Base-by-base conservation (phyloP, 2,797 vertebrate species). In the Gallinago stenura region DNA sequence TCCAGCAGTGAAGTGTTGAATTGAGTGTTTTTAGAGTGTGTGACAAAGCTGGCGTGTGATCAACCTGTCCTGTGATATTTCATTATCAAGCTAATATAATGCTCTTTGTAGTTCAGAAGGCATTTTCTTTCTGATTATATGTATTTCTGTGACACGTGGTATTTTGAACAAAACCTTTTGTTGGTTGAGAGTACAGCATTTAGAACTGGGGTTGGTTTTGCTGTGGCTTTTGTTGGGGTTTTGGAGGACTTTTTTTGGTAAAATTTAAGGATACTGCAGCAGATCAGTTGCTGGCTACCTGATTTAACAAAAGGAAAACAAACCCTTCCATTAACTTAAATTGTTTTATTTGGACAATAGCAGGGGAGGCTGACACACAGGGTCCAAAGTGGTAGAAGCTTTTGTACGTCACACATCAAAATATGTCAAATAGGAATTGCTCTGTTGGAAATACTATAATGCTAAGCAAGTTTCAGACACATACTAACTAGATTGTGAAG, bases 191-290 rank as follows among this genome's bases (percentile, higher is more conserved):
- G 28, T 18, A 61, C 7, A 75, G 31, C 33, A 6, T 62, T 66
- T 77, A 64, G 35, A 85, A 73, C 4, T 37, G 15, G 9, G 15
- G 9, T 61, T 51, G 18, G 9, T 73, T 62, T 46, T 68, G 14
- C 35, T 33, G 11, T 11, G 3, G 0, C 7, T 43, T 46, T n/a
- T 17, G 1, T 15, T 16, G 19, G 7, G 19, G 12, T 17, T 51
- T 31, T 5, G 43, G 5, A 35, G 13, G 5, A 13, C 11, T 37
- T 50, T 61, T 14, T 50, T 57, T 10, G 0, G 8, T 54, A 48
- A 79, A 64, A 54, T 37, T 58, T 77, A 71, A 72, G 26, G 16
- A n/a, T 69, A n/a, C 9, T 39, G 45, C 17, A 83, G 26, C 43
- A 53, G 31, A 33, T 76, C 41, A 41, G 25, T 51, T 80, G 50